Conservation (phyloP, 1,140 invertebrate species). For the Pollicipes pollicipes region DNA sequence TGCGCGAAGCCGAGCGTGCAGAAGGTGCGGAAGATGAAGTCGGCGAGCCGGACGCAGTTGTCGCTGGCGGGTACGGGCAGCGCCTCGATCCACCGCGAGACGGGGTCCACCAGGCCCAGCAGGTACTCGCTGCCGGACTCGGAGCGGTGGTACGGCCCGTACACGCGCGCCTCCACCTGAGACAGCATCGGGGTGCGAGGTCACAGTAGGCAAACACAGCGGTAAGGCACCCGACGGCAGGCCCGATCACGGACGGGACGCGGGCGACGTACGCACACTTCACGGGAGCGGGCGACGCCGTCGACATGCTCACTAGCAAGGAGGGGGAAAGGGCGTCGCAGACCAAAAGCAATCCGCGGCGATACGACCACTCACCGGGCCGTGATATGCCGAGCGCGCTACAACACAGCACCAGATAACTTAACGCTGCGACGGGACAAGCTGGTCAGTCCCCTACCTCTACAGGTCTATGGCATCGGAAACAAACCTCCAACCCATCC, state of each 20-base stretch:
- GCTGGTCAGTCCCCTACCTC: too few species aligned
- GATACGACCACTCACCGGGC: too few species aligned
- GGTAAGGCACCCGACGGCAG: too few species aligned
- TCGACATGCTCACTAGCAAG: background rate
- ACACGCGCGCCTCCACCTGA: conserved; percentile 22
- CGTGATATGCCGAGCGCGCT: too few species aligned
- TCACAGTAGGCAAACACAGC: conserved; percentile 9
- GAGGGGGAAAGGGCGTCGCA: background rate
- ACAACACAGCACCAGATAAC: too few species aligned
- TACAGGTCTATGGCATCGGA: too few species aligned
- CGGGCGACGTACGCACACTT: too few species aligned
- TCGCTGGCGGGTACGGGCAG: conserved; percentile 15
- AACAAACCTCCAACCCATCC: conserved; percentile 8
- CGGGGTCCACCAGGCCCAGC: conserved; percentile 22
- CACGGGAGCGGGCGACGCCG: too few species aligned
- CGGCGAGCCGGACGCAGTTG: conserved; percentile 15
- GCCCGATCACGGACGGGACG: too few species aligned
- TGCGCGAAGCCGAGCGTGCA: conserved; percentile 23
- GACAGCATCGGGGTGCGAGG: conserved; percentile 6
- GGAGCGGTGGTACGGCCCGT: conserved; percentile 23
- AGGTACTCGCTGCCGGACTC: conserved; percentile 20
- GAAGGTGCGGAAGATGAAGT: conserved; percentile 23
- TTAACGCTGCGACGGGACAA: too few species aligned
- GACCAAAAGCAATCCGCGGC: background rate
- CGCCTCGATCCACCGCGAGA: conserved; percentile 23